Evolutionary conservation across 2,888 invertebrate species (phyloP).

Genomic region (Esperia sulphurella): DNA sequence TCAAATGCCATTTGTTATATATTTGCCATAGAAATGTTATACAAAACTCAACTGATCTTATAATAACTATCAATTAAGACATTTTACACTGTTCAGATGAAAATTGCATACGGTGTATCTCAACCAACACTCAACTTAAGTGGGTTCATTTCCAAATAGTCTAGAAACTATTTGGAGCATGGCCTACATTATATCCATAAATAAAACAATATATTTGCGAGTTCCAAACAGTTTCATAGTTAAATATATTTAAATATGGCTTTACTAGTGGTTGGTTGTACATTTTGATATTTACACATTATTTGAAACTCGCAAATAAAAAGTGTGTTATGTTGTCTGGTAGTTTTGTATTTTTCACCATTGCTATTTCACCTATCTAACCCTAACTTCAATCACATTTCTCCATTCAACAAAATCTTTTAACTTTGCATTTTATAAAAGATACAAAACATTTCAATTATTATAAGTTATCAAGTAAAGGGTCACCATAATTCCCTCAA

Average conservation of each 20-base stretch:
- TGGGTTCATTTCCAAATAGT: slow-evolving; percentile 3
- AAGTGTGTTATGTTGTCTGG: slow-evolving; percentile 20
- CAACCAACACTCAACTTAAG: slow-evolving; percentile 8
- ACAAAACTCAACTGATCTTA: slow-evolving; percentile 71
- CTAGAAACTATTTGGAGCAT: background rate
- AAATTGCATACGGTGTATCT: slow-evolving; percentile 5
- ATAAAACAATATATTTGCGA: slow-evolving; percentile 13
- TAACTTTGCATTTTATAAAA: slow-evolving; percentile 69
- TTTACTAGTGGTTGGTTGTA: slow-evolving; percentile 14
- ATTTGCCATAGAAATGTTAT: slow-evolving; percentile 70
- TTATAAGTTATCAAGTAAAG: slow-evolving; percentile 62
- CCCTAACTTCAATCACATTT: slow-evolving; percentile 70
- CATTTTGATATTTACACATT: slow-evolving; percentile 30
- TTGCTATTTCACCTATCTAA: slow-evolving; percentile 55
- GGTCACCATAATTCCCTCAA: slow-evolving; percentile 48
- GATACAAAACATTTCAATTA: slow-evolving; percentile 71
- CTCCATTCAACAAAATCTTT: slow-evolving; percentile 62
- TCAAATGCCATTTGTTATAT: slow-evolving; percentile 65
- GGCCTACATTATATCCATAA: background rate
- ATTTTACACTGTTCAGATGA: slow-evolving; percentile 17
- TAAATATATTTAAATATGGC: slow-evolving; percentile 9
- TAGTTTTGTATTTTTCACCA: slow-evolving; percentile 27
- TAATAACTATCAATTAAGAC: slow-evolving; percentile 21
- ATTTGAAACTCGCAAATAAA: slow-evolving; percentile 25
- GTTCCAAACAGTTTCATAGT: slow-evolving; percentile 14